Evolutionary conservation across 2,797 vertebrate species (phyloP).

Genomic region (Enteromius radiatus): DNA sequence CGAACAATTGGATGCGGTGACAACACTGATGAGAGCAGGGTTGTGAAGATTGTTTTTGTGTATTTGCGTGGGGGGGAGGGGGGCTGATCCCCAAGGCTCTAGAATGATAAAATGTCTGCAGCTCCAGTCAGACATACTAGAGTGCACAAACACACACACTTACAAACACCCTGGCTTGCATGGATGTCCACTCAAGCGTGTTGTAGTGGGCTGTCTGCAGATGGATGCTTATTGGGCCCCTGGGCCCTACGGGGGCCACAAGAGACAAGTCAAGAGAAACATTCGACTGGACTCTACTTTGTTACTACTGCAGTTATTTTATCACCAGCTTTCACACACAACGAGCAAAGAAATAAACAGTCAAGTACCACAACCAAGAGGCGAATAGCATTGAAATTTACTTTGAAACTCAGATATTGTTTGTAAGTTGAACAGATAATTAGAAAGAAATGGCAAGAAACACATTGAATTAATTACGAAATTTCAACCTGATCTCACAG

Average conservation of each 20-base stretch:
- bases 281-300: conserved; percentile 48
- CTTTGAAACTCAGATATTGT: background rate
- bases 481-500: no score
- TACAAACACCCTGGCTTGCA: conserved; percentile 55
- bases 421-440: background rate
- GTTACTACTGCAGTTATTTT: conserved; percentile 10
- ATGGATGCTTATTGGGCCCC: conserved; percentile 84
- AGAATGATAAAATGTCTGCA: conserved; percentile 73
- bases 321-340: conserved; percentile 32
- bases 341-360: conserved; percentile 24
- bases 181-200: conserved; percentile 71
- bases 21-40: conserved; percentile 24
- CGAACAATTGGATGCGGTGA: conserved; percentile 42
- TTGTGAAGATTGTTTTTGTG: conserved; percentile 38
- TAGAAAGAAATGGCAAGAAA: background rate
- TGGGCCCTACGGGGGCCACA: conserved; percentile 71
- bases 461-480: background rate
- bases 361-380: conserved; percentile 10
- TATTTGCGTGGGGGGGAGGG: conserved; percentile 28
- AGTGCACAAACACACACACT: conserved; percentile 56
- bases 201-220: conserved; percentile 77
- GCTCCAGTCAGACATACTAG: conserved; percentile 64
- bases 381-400: background rate
- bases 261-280: conserved; percentile 55
- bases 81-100: conserved; percentile 68